Evolutionary conservation across 2,888 invertebrate genomes (phyloP), one percentile per base, ranked within the genome.

Genomic region (Linnaemya tessellans): DNA sequence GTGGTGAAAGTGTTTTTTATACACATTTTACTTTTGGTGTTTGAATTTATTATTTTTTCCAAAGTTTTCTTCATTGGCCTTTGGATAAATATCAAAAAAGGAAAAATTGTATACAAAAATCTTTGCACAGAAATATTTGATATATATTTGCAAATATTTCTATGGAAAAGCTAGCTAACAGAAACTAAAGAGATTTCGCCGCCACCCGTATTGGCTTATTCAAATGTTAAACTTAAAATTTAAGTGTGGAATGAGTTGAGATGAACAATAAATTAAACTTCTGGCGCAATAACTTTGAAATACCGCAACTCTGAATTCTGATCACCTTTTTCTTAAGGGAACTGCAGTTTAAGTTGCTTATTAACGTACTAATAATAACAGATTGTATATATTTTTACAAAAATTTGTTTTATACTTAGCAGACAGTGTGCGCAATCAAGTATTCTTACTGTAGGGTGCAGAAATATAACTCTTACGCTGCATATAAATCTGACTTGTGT

Each of bases 1-100:
- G 82, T 77, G 90, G 90, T 88, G 90, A 90, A 90, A 90, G 90
- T 91, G 88, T 88, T 90, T 77, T 58, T 38, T 54, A 22, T 22
- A 54, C 22, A 54, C 30, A 56, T 70, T 68, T 49, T 65, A 46
- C 68, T 58, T 67, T 41, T 65, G 49, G 51, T 56, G 25, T 78
- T 46, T 54, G 20, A 54, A 25, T 64, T 54, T 70, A 22, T 41
- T 41, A 15, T 51, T 43, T 58, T 7, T 60, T 62, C 20, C 20
- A 65, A 70, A 49, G 64, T 74, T 49, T 84, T 71, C 30, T 73
- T 74, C 74, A 65, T 74, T 86, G 77, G 68, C 77, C 64, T 70
- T 81, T 49, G 43, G 77, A 64, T 68, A 54, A 51, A 30, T 9
- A n/a, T 8, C 10, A n/a, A n/a, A 30, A 30, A 56, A 58, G 9